A percentile compares a stretch with the other conserved stretches of the same genome.
phyloP scores from a whole-genome alignment of 2,113 vertebrate genomes.

The Corynorhinus townsendii region DNA sequence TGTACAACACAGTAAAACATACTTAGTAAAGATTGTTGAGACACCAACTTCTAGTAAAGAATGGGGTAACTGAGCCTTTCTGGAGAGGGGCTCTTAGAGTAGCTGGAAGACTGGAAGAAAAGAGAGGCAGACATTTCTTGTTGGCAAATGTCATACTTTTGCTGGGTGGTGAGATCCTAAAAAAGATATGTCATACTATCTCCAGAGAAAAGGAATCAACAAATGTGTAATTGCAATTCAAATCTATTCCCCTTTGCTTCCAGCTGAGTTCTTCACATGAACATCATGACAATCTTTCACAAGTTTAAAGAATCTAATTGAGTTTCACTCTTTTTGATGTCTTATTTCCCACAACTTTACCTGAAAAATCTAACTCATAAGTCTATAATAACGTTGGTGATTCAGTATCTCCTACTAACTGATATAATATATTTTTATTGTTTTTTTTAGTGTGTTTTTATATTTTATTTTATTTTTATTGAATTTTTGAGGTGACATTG shows the following conservation, averaged over 20 bases:
- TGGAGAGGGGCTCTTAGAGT: too few species aligned
- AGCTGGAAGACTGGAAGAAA: not conserved
- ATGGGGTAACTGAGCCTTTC: not conserved
- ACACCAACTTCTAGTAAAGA: not conserved
- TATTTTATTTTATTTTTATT: not conserved
- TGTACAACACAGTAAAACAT: not conserved
- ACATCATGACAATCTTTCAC: not conserved
- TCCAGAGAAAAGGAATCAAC: not conserved
- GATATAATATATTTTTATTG: not conserved
- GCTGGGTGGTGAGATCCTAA: not conserved
- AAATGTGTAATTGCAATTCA: not conserved
- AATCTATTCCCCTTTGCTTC: not conserved
- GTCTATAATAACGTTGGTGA: not conserved
- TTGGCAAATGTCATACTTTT: not conserved
- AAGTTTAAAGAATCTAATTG: not conserved
- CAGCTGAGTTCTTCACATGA: not conserved
- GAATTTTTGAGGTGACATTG: not conserved
- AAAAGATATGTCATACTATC: not conserved
- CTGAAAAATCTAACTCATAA: not conserved
- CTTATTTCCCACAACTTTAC: not conserved
- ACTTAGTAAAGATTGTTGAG: not conserved
- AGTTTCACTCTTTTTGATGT: not conserved
- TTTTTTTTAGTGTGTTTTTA: too few species aligned
- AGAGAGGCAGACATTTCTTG: not conserved
- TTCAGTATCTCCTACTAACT: not conserved